Evolutionary conservation across 2,888 invertebrate genomes (phyloP), one percentile per base, ranked within the genome.

Genomic region (Campopleginae sp.): DNA sequence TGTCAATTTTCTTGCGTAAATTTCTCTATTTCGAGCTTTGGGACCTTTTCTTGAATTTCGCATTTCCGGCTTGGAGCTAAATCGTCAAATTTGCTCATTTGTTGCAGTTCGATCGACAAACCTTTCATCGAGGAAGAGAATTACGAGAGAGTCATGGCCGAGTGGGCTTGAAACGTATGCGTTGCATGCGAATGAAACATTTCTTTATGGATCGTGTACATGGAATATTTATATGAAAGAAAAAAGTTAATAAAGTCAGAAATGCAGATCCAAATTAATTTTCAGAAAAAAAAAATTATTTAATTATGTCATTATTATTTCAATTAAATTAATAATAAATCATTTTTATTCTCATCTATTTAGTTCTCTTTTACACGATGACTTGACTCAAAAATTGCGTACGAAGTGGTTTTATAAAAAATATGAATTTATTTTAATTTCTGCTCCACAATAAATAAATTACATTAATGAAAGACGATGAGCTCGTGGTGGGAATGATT

Each of bases 41-140:
- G 6, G 38, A 38, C 4, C 0, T 38, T 38, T 38, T 38, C 38
- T 38, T 10, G 38, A 38, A 19, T 23, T 23, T 54, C 10, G 0
- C n/a, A 19, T 48, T n/a, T 48, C n/a, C 23, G 5, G 10, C 12
- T 23, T 23, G 3, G 19, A 54, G 23, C 10, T 4, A 2, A 23
- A 54, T 23, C 27, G 0, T 58, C 14, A 0, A 61, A 14, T 23
- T 58, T 27, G 5, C 8, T 8, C 74, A 79, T 14, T 44, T 74
- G 31, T 75, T 94, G 27, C 92, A 96, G 97, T 87, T 96, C 97
- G 63, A 97, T 99, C 81, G 98, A 98, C 93, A 96, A 97, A 89
- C 98, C 98, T 1, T 98, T 98, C 92, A 97, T 98, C 63, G 95
- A 96, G 17, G 96, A 97, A 84, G 96, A 96, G 79, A 97, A 97